A percentile compares a stretch with the other conserved stretches of the same genome.
Conservation (phyloP, 2,797 vertebrate genomes). For the Melanogrammus aeglefinus region DNA sequence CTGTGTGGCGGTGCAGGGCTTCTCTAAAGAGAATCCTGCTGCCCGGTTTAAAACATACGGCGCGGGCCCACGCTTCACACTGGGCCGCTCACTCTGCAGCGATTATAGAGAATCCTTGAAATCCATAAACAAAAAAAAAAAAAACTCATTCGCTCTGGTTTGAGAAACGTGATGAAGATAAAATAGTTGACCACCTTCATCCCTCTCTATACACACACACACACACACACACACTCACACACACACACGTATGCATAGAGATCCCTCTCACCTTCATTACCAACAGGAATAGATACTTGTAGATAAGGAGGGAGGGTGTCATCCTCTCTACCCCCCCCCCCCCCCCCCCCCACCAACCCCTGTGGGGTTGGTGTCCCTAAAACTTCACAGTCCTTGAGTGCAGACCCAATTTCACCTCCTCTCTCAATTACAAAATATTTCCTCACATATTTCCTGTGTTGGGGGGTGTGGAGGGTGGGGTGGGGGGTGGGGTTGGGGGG, state of each 20-base stretch:
- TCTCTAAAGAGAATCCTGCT: slow-evolving; percentile 50
- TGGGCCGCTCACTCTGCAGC: too few species aligned
- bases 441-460: slow-evolving; percentile 65
- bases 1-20: slow-evolving; percentile 53
- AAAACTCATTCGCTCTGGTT: too few species aligned
- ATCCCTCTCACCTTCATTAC: background rate
- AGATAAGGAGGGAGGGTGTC: background rate
- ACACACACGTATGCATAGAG: slow-evolving; percentile 5
- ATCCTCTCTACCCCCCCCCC: too few species aligned
- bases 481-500: too few species aligned
- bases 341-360: too few species aligned
- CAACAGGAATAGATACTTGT: too few species aligned
- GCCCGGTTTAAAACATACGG: background rate
- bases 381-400: slow-evolving; percentile 64
- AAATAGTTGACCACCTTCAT: too few species aligned
- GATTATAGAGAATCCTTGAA: too few species aligned
- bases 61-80: too few species aligned
- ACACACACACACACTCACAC: slow-evolving; percentile 38
- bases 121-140: too few species aligned
- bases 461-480: slow-evolving; percentile 35
- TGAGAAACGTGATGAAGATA: too few species aligned
- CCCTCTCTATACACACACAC: slow-evolving; percentile 40
- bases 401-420: slow-evolving; percentile 64
- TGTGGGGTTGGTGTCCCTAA: too few species aligned
- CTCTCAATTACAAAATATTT: slow-evolving; percentile 69